These are phyloP conservation scores for Argyra leucocephala DNA, from an alignment of 2,888 invertebrate genomes.

Conservation along the genomic window DNA sequence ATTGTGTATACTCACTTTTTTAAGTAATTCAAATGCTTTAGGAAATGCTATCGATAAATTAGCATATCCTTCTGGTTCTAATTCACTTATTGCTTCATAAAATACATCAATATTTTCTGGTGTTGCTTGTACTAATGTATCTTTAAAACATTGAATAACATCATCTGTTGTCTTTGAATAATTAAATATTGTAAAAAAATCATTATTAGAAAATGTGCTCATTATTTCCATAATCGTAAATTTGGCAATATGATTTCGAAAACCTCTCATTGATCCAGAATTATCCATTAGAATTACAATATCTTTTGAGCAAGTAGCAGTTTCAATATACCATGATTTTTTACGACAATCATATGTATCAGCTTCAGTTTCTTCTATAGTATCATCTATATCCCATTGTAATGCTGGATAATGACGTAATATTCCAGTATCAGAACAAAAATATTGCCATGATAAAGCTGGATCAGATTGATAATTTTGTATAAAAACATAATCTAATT, in stretches of 20 bases:
- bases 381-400: slow-evolving; percentile 52
- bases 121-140: slow-evolving; percentile 78
- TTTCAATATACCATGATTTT: slow-evolving; percentile 93
- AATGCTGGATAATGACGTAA: slow-evolving; percentile 84
- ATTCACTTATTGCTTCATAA: slow-evolving; percentile 55
- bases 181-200: slow-evolving; percentile 87
- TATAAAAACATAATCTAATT: slow-evolving; percentile 69
- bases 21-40: slow-evolving; percentile 73
- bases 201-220: slow-evolving; percentile 94
- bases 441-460: slow-evolving; percentile 92
- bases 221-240: slow-evolving; percentile 80
- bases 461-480: slow-evolving; percentile 83
- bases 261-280: slow-evolving; percentile 94
- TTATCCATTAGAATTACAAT: slow-evolving; percentile 89
- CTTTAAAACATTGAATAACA: slow-evolving; percentile 76
- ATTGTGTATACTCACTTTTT: slow-evolving; percentile 48
- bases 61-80: slow-evolving; percentile 66
- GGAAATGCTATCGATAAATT: slow-evolving; percentile 74
- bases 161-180: slow-evolving; percentile 64
- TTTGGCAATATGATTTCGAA: slow-evolving; percentile 63
- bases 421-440: slow-evolving; percentile 88
- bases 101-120: slow-evolving; percentile 72
- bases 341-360: slow-evolving; percentile 90
- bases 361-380: slow-evolving; percentile 41
- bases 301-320: slow-evolving; percentile 95